Base-by-base conservation (phyloP, 2,113 vertebrate species). In the Uria lomvia region DNA sequence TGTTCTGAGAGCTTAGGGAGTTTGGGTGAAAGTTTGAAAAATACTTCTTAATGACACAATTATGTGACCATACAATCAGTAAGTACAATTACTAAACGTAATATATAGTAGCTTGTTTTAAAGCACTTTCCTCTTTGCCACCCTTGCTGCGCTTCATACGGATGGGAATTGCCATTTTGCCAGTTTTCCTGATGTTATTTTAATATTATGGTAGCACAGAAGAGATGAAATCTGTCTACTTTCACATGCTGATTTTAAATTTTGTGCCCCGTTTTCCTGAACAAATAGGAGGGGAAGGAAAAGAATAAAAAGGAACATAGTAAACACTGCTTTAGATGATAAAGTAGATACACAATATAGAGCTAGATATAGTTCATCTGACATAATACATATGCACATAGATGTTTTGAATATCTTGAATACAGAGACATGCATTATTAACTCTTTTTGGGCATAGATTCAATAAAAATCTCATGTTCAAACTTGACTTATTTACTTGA, bases 321-420 rank as follows among this genome's bases (percentile, higher is more conserved):
- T 68, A 75, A 47, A 56, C 19, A 3, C 24, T 6, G 4, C 38
- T 78, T 45, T 67, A 59, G 52, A 12, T 53, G 12, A 38, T 66
- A 16, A 50, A 86, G 14, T 62, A 53, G 23, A 15, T 62, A 6
- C 27, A 17, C 15, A 29, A 2, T 22, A 42, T 0, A 0, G 7
- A 15, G 42, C 4, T 52, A 53, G 59, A 9, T 72, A 7, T 1
- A 52, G 14, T 43, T 12, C 15, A 1, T 29, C 7, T 0, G 9
- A 11, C 67, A 4, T 29, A 40, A 32, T 40, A 20, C 2, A 5
- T 36, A 21, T 5, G 8, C 18, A 43, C 3, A 13, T 20, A 27
- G 13, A 0, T 26, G 8, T 86, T 86, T 60, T 53, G 12, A n/a
- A 11, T 78, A 23, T 56, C 21, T 53, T 32, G 36, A 59, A 12